phyloP scores from a whole-genome alignment of 2,888 invertebrate genomes.

The Coenonympha glycerion region DNA sequence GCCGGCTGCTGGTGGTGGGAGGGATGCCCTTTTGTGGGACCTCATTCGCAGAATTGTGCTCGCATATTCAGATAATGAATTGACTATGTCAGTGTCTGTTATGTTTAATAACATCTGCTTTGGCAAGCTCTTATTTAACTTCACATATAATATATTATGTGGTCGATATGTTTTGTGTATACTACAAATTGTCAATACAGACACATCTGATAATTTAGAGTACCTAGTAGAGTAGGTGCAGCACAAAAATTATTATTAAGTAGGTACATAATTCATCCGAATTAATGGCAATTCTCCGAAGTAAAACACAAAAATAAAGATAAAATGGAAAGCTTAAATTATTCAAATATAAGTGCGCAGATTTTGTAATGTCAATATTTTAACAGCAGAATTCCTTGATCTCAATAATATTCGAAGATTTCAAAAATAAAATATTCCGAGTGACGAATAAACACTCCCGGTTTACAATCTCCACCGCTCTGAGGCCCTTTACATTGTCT shows the following conservation, averaged over 20 bases:
- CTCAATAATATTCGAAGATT: conserved; percentile 2
- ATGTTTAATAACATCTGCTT: too few relatives aligned
- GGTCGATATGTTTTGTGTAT: too few relatives aligned
- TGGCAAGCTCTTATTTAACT: too few relatives aligned
- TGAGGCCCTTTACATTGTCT: conserved; percentile 5
- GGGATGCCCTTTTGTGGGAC: neutral
- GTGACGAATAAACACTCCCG: neutral
- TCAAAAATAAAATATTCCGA: conserved; percentile 1
- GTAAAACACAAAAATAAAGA: too few relatives aligned
- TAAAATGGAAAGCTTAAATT: too few relatives aligned
- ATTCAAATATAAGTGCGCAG: neutral
- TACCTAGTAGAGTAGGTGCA: too few relatives aligned
- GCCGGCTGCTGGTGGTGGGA: neutral
- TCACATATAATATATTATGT: too few relatives aligned
- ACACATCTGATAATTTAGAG: too few relatives aligned
- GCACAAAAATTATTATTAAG: too few relatives aligned
- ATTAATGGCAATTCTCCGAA: too few relatives aligned
- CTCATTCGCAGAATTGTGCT: neutral
- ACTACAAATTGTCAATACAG: too few relatives aligned
- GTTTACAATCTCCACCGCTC: neutral
- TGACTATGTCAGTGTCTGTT: neutral
- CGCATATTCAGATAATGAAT: neutral
- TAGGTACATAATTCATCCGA: too few relatives aligned
- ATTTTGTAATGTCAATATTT: neutral
- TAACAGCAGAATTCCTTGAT: neutral